Conservation (phyloP, 2,888 invertebrate species). For the Caenorhabditis sp. region DNA sequence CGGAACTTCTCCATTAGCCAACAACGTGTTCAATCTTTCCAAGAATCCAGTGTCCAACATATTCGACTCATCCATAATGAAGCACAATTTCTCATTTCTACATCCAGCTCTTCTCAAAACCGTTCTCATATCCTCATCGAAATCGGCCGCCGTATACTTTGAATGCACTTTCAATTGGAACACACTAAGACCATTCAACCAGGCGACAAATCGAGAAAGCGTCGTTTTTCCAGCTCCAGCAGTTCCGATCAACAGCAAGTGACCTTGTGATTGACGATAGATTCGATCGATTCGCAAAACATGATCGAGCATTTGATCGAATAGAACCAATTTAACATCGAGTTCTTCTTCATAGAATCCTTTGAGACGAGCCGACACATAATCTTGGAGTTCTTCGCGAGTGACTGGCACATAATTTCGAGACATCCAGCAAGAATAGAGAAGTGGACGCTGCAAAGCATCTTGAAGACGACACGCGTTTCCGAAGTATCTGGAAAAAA, state of each 20-base stretch:
- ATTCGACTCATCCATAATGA: slow-evolving; percentile 98
- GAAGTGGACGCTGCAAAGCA: slow-evolving; percentile 89
- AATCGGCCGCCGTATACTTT: slow-evolving; percentile 97
- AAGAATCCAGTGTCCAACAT: slow-evolving; percentile 93
- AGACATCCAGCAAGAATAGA: slow-evolving; percentile 98
- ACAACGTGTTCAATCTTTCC: slow-evolving; percentile 96
- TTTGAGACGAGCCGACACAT: slow-evolving; percentile 93
- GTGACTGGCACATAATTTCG: slow-evolving; percentile 97
- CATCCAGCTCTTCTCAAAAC: slow-evolving; percentile 76
- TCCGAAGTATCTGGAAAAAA: slow-evolving; percentile 81
- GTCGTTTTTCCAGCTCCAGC: slow-evolving; percentile 99
- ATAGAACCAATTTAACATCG: slow-evolving; percentile 95
- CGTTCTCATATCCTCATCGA: slow-evolving; percentile 92
- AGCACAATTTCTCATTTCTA: slow-evolving; percentile 93
- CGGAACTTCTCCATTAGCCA: slow-evolving; percentile 91
- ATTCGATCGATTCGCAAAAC: slow-evolving; percentile 97
- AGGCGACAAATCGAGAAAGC: slow-evolving; percentile 96
- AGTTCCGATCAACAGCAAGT: slow-evolving; percentile 94
- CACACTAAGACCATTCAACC: slow-evolving; percentile 99
- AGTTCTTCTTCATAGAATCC: slow-evolving; percentile 99
- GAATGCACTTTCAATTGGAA: slow-evolving; percentile 89
- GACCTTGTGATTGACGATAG: slow-evolving; percentile 88
- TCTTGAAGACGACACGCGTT: slow-evolving; percentile 77
- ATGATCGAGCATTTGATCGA: slow-evolving; percentile 98
- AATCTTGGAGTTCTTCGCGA: slow-evolving; percentile 91